These are phyloP conservation scores for Artibeus lituratus DNA, from an alignment of 2,797 vertebrate species.

Conservation along the genomic window DNA sequence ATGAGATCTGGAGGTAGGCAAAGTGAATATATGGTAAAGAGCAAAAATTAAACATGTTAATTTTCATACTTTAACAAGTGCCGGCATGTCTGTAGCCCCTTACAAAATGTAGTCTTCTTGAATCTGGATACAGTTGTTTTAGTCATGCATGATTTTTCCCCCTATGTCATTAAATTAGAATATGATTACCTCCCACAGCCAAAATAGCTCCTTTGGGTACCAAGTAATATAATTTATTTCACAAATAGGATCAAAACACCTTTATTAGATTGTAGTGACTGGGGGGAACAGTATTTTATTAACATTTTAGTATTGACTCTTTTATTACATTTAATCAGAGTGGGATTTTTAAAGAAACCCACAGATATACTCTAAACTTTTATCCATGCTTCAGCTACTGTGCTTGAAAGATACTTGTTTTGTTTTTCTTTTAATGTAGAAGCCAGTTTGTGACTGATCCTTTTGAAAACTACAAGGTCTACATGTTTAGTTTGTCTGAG, in stretches of 20 bases:
- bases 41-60: slow-evolving; percentile 67
- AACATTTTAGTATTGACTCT: slow-evolving; percentile 69
- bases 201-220: slow-evolving; percentile 71
- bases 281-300: slow-evolving; percentile 74
- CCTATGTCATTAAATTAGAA: slow-evolving; percentile 75
- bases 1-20: slow-evolving; percentile 60
- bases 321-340: slow-evolving; percentile 75
- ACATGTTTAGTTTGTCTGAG: background rate
- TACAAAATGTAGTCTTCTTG: slow-evolving; percentile 71
- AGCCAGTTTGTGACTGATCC: background rate
- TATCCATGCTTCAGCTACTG: background rate
- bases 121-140: slow-evolving; percentile 69
- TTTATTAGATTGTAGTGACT: slow-evolving; percentile 71
- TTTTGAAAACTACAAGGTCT: slow-evolving; percentile 10
- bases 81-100: slow-evolving; percentile 41
- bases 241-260: slow-evolving; percentile 74
- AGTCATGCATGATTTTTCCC: slow-evolving; percentile 66
- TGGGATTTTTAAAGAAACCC: slow-evolving; percentile 63
- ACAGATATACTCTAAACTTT: slow-evolving; percentile 55
- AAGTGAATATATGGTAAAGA: slow-evolving; percentile 69
- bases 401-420: slow-evolving; percentile 39
- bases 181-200: slow-evolving; percentile 73
- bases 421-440: slow-evolving; percentile 40
- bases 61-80: slow-evolving; percentile 73
- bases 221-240: slow-evolving; percentile 80